Evolutionary conservation across 2,113 vertebrate species (phyloP).

Genomic region (Agelaius tricolor): DNA sequence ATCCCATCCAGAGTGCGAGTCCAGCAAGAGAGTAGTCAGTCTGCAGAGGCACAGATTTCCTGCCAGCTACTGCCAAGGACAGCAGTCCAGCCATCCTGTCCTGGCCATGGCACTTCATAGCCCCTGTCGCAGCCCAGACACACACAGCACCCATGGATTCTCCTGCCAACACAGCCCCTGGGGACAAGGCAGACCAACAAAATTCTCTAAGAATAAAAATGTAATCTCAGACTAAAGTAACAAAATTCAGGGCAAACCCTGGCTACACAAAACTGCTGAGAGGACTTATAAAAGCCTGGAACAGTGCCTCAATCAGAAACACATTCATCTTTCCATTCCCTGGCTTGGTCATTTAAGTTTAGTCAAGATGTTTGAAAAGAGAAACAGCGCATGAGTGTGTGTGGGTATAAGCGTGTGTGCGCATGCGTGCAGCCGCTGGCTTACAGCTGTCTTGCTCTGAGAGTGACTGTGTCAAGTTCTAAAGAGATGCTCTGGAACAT

Average conservation of each 20-base stretch:
- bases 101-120: neutral
- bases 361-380: neutral
- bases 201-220: neutral
- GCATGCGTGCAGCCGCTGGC: neutral
- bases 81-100: neutral
- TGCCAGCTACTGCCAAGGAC: neutral
- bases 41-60: neutral
- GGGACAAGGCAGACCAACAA: conserved; percentile 41
- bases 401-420: neutral
- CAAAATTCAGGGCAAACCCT: neutral
- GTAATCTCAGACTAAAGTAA: neutral
- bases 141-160: neutral
- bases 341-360: neutral
- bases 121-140: neutral
- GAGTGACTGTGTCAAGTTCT: neutral
- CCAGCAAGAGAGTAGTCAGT: neutral
- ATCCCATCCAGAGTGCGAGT: neutral
- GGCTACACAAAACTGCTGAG: neutral
- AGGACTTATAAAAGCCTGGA: neutral
- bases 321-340: neutral
- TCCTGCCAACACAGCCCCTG: neutral
- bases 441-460: conserved; percentile 12
- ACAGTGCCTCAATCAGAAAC: neutral
- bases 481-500: neutral
- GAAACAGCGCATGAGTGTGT: neutral